Evolutionary conservation across 2,113 vertebrate genomes (phyloP).

Genomic region (Synodontis membranacea): DNA sequence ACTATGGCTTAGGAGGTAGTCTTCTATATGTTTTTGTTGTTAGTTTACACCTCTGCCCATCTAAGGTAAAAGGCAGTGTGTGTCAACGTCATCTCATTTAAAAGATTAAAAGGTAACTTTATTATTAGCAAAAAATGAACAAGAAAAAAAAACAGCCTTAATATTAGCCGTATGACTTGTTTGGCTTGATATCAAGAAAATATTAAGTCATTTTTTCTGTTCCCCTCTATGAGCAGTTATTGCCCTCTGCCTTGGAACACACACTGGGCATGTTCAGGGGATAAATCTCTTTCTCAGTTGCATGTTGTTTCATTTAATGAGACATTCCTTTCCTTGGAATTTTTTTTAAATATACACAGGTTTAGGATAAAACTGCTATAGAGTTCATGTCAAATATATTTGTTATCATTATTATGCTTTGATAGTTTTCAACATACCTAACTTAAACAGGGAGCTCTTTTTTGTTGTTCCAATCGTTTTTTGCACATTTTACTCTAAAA

Average conservation of each 20-base stretch:
- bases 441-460: background rate
- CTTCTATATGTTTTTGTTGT: background rate
- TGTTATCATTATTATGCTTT: background rate
- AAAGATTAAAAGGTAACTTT: background rate
- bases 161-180: background rate
- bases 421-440: background rate
- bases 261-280: background rate
- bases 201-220: background rate
- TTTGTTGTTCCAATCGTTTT: background rate
- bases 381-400: background rate
- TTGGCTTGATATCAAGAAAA: background rate
- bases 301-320: background rate
- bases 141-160: background rate
- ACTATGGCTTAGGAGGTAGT: background rate
- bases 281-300: too few relatives aligned
- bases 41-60: background rate
- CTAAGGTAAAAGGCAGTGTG: background rate
- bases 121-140: background rate
- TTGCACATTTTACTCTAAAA: background rate
- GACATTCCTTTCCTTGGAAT: background rate
- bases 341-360: background rate
- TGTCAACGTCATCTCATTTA: background rate
- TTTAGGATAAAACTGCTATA: background rate
- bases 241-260: background rate
- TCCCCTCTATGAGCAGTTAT: background rate